Conservation (phyloP, 2,888 invertebrate species). For the Drosophila subsilvestris region DNA sequence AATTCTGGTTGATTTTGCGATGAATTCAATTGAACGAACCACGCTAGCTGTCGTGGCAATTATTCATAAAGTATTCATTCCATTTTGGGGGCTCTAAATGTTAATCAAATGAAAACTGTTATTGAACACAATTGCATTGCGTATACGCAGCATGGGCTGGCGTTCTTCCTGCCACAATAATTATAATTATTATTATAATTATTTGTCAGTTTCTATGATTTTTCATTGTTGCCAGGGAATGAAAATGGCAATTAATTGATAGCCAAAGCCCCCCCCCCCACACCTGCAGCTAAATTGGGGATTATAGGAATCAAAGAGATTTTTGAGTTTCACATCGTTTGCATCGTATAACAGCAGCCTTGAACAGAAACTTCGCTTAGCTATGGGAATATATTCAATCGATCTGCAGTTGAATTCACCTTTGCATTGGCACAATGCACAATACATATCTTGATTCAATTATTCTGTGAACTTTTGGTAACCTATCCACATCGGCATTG, state of each 20-base stretch:
- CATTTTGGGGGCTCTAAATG: slow-evolving; percentile 61
- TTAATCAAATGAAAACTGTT: slow-evolving; percentile 73
- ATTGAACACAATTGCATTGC: slow-evolving; percentile 49
- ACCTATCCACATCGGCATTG: background rate
- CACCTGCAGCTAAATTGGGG: background rate
- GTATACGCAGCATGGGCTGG: slow-evolving; percentile 24
- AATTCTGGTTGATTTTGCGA: background rate
- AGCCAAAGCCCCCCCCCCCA: slow-evolving; percentile 11
- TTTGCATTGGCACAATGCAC: background rate
- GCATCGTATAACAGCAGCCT: too few species aligned
- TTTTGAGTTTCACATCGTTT: background rate
- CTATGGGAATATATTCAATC: background rate
- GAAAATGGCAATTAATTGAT: slow-evolving; percentile 65
- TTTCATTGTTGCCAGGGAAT: slow-evolving; percentile 43
- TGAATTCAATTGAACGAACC: slow-evolving; percentile 20
- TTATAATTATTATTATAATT: slow-evolving; percentile 49
- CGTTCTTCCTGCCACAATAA: slow-evolving; percentile 40
- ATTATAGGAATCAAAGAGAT: background rate
- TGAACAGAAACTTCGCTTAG: background rate
- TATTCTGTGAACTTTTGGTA: background rate
- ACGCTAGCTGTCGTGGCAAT: slow-evolving; percentile 44
- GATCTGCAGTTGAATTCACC: background rate
- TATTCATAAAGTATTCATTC: slow-evolving; percentile 62
- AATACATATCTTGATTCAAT: background rate
- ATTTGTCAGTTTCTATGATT: slow-evolving; percentile 42